Evolutionary conservation across 2,113 vertebrate genomes (phyloP).

Genomic region (Lycocorax pyrrhopterus): DNA sequence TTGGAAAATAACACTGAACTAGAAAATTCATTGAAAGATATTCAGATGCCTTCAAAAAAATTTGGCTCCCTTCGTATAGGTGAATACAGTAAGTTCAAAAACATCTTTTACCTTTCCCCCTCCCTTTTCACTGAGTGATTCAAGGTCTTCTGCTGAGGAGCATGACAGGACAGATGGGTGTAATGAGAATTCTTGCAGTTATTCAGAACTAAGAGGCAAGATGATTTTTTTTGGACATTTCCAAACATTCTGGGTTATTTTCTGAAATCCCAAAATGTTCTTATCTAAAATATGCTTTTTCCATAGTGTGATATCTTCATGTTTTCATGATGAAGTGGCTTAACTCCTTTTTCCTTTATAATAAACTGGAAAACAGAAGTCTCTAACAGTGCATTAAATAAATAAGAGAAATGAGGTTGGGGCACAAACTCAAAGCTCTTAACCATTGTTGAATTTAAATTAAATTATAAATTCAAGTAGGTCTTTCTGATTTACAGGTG

Average conservation of each 20-base stretch:
- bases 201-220: not conserved
- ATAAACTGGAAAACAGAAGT: not conserved
- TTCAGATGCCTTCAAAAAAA: constrained; percentile 86
- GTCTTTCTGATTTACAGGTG: not conserved
- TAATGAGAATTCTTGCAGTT: not conserved
- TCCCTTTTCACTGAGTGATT: not conserved
- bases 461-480: not conserved
- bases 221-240: not conserved
- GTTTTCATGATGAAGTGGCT: not conserved
- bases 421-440: not conserved
- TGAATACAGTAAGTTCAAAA: constrained; percentile 80
- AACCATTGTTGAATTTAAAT: not conserved
- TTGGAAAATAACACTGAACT: constrained; percentile 87
- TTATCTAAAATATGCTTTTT: not conserved
- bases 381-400: not conserved
- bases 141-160: not conserved
- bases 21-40: constrained; percentile 73
- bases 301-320: not conserved
- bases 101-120: not conserved
- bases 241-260: not conserved
- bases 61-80: constrained; percentile 67
- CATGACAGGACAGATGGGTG: not conserved
- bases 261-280: not conserved
- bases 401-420: not conserved
- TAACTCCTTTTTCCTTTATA: not conserved